Conservation (phyloP, 2,797 vertebrate species). For the Vipera latastei region DNA sequence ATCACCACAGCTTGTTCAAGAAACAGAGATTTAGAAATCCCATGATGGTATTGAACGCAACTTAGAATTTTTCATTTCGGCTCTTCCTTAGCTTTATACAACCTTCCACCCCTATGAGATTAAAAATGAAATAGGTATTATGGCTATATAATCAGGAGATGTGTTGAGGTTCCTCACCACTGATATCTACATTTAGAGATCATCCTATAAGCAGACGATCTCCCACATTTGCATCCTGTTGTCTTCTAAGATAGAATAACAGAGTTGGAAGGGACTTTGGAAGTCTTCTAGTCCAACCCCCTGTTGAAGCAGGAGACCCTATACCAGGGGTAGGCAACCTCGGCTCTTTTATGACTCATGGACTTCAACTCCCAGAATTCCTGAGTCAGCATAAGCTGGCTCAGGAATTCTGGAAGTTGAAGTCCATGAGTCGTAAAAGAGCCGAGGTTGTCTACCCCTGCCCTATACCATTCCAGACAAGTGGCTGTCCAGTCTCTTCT, state of each 20-base stretch:
- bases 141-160: neutral
- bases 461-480: neutral
- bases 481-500: neutral
- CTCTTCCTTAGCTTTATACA: neutral
- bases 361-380: too few relatives aligned
- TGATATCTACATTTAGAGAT: neutral
- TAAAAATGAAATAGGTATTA: neutral
- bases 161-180: neutral
- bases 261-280: neutral
- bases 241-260: neutral
- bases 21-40: neutral
- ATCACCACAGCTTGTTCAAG: neutral
- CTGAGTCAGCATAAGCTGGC: too few relatives aligned
- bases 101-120: neutral
- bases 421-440: too few relatives aligned
- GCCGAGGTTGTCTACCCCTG: too few relatives aligned
- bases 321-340: neutral
- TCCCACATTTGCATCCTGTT: neutral
- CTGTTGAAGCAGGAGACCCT: neutral
- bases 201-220: neutral
- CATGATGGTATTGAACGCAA: neutral
- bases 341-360: too few relatives aligned
- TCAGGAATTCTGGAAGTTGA: too few relatives aligned
- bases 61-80: neutral
- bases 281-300: neutral